These are phyloP conservation scores for Erebia epiphron DNA, from an alignment of 2,888 invertebrate species.

Conservation along the genomic window DNA sequence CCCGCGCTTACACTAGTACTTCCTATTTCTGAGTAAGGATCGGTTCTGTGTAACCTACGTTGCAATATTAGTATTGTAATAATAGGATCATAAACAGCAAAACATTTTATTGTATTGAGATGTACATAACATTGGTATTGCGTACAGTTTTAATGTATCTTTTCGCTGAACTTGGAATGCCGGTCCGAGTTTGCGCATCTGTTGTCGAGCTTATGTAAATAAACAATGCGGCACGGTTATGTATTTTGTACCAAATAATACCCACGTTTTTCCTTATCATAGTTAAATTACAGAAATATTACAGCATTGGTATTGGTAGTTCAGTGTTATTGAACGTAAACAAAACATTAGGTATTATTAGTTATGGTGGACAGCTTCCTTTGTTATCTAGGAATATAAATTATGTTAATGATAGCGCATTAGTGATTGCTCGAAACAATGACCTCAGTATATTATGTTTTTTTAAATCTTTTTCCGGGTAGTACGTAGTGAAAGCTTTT, in stretches of 20 bases:
- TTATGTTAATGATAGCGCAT: slow-evolving; percentile 10
- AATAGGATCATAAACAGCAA: slow-evolving; percentile 22
- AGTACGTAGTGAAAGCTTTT: no score
- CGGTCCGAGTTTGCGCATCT: slow-evolving; percentile 25
- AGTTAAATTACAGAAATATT: neutral
- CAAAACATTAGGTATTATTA: slow-evolving; percentile 9
- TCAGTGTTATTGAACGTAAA: slow-evolving; percentile 7
- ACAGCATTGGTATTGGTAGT: neutral
- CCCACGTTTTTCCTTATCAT: slow-evolving; percentile 20
- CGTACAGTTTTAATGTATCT: slow-evolving; percentile 28
- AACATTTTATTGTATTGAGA: slow-evolving; percentile 21
- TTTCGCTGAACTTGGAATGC: slow-evolving; percentile 9
- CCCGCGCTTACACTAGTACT: slow-evolving; percentile 21
- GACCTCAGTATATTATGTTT: neutral
- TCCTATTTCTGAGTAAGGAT: neutral
- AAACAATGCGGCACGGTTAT: slow-evolving; percentile 28
- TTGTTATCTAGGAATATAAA: slow-evolving; percentile 19
- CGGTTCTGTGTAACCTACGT: neutral
- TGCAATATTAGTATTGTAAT: slow-evolving; percentile 9
- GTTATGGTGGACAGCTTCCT: neutral
- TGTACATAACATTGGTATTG: slow-evolving; percentile 17
- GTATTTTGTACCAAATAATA: slow-evolving; percentile 5
- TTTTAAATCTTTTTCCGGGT: no score
- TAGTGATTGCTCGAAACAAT: slow-evolving; percentile 15
- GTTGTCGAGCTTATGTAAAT: slow-evolving; percentile 31